Evolutionary conservation across 2,888 invertebrate genomes (phyloP).

Genomic region (Zootermopsis nevadensis): DNA sequence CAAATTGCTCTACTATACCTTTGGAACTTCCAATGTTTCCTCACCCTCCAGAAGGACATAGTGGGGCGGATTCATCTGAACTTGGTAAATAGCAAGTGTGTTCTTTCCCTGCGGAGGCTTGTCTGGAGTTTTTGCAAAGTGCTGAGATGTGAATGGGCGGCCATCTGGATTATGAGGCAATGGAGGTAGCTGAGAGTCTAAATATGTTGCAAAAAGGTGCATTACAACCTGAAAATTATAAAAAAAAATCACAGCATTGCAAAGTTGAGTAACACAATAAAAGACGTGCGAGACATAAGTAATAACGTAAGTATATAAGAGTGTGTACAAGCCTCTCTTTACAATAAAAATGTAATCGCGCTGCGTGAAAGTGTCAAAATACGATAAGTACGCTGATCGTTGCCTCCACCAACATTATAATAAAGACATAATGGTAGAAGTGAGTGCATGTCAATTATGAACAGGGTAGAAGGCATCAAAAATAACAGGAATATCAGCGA

Average conservation of each 20-base stretch:
- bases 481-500: no score
- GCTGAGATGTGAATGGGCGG: conserved; percentile 71
- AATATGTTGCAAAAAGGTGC: conserved; percentile 85
- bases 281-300: no score
- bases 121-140: conserved; percentile 64
- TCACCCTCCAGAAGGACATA: conserved; percentile 75
- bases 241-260: background rate
- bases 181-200: conserved; percentile 84
- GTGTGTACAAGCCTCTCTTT: no score
- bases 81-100: conserved; percentile 73
- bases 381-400: no score
- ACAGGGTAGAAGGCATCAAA: no score
- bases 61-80: conserved; percentile 75
- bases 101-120: conserved; percentile 64
- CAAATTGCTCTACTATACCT: conserved; percentile 63
- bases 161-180: conserved; percentile 74
- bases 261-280: no score
- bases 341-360: no score
- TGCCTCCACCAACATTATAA: no score
- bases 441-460: no score
- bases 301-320: no score
- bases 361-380: no score
- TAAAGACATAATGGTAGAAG: no score
- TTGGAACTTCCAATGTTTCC: conserved; percentile 74
- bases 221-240: conserved; percentile 74